Evolutionary conservation across 23 tunicate species (phyloP).

Genomic region (Halocynthia aurantium): DNA sequence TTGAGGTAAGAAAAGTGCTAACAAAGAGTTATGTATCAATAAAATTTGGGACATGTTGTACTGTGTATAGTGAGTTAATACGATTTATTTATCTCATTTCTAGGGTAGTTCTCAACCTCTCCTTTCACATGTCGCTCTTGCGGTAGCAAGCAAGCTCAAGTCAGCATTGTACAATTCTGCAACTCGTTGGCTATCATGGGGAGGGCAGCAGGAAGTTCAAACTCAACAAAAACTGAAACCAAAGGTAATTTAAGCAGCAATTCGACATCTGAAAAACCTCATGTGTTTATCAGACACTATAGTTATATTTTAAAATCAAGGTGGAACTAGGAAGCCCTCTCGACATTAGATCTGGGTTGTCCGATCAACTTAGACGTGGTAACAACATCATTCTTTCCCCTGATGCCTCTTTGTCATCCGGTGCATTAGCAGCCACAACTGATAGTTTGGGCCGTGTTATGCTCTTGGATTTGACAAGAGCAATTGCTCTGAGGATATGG

Average conservation of each 20-base stretch:
- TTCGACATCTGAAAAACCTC: not conserved
- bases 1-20: slow-evolving; percentile 25
- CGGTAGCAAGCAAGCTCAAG: slow-evolving; percentile 68
- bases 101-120: slow-evolving; percentile 61
- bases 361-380: slow-evolving; percentile 45
- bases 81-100: not conserved
- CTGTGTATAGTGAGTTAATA: not conserved
- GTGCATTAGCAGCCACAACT: slow-evolving; percentile 51
- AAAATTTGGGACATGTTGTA: not conserved
- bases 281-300: not conserved
- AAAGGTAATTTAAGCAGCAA: slow-evolving; percentile 9
- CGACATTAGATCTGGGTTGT: slow-evolving; percentile 55
- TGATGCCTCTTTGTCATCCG: slow-evolving; percentile 34
- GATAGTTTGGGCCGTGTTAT: slow-evolving; percentile 81
- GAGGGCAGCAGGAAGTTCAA: slow-evolving; percentile 12
- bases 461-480: slow-evolving; percentile 53
- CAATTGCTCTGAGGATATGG: slow-evolving; percentile 75
- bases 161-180: slow-evolving; percentile 72
- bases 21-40: not conserved
- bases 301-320: not conserved
- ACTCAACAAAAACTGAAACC: slow-evolving; percentile 24
- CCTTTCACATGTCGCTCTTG: slow-evolving; percentile 80
- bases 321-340: slow-evolving; percentile 45
- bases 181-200: slow-evolving; percentile 77
- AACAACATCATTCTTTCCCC: slow-evolving; percentile 56